Conservation (phyloP, 2,797 vertebrate species). For the Nyctibius grandis region DNA sequence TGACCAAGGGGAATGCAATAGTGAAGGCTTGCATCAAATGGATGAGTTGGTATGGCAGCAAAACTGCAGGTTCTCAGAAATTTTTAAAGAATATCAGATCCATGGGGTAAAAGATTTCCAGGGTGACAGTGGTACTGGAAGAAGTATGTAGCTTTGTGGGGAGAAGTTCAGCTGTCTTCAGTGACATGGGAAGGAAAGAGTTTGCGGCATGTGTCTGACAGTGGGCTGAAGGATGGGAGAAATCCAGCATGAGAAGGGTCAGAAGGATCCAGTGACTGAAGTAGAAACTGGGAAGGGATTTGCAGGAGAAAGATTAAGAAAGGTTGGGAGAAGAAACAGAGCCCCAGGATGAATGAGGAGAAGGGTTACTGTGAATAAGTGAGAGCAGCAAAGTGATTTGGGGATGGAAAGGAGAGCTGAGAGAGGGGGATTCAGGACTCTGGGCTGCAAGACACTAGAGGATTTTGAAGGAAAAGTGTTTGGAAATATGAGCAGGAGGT, state of each 20-base stretch:
- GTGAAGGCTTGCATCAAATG: not conserved
- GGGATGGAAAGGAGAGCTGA: not conserved
- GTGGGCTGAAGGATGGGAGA: not conserved
- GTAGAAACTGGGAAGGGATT: not conserved
- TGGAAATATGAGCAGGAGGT: not conserved
- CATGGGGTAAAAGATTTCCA: not conserved
- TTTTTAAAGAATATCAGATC: not conserved
- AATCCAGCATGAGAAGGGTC: not conserved
- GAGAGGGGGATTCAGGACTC: not conserved
- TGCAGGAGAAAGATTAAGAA: not conserved
- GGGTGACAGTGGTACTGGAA: not conserved
- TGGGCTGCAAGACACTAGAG: not conserved
- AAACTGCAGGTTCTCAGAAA: not conserved
- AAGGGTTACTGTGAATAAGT: not conserved
- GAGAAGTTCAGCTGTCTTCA: not conserved
- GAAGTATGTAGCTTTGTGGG: not conserved
- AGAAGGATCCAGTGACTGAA: not conserved
- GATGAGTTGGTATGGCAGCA: not conserved
- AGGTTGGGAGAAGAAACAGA: not conserved
- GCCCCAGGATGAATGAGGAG: not conserved
- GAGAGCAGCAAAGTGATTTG: not conserved
- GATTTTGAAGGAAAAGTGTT: not conserved
- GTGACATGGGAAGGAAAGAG: not conserved
- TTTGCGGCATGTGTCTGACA: not conserved
- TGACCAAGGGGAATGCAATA: not conserved